These are phyloP conservation scores for Loripinus fragilis DNA, from an alignment of 2,888 invertebrate genomes.

Conservation along the genomic window DNA sequence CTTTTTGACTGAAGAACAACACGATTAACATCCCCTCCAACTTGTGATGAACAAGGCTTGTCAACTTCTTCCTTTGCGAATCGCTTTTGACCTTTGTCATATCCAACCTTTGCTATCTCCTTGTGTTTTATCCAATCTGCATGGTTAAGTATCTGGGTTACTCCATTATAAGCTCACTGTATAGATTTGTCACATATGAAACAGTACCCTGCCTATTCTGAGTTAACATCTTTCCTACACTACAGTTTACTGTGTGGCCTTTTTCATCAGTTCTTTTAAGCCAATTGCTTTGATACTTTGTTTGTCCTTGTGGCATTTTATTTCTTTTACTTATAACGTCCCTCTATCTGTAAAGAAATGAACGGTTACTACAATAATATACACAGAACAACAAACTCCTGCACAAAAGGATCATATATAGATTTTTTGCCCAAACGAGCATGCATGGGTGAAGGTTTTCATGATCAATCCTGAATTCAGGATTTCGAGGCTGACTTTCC, in stretches of 20 bases:
- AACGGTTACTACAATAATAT: neutral
- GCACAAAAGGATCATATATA: too few species aligned
- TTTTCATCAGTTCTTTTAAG: neutral
- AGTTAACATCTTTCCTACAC: slow-evolving; percentile 2
- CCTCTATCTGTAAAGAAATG: too few species aligned
- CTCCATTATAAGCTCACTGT: neutral
- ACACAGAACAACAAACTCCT: too few species aligned
- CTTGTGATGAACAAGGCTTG: neutral
- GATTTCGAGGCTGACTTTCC: too few species aligned
- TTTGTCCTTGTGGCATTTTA: neutral
- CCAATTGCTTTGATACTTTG: neutral
- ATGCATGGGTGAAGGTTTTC: too few species aligned
- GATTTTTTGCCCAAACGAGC: too few species aligned
- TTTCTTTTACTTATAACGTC: too few species aligned
- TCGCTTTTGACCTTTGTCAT: neutral
- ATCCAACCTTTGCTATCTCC: neutral
- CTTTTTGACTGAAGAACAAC: neutral
- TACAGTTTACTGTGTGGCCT: neutral
- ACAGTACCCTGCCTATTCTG: neutral
- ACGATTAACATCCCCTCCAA: neutral
- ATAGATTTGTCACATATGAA: neutral
- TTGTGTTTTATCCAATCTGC: neutral
- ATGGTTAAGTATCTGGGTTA: neutral
- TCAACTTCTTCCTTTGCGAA: neutral
- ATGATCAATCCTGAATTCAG: too few species aligned